Evolutionary conservation across 2,113 vertebrate species (phyloP), one percentile per base, ranked within the genome.

Genomic region (Ammospiza caudacuta): DNA sequence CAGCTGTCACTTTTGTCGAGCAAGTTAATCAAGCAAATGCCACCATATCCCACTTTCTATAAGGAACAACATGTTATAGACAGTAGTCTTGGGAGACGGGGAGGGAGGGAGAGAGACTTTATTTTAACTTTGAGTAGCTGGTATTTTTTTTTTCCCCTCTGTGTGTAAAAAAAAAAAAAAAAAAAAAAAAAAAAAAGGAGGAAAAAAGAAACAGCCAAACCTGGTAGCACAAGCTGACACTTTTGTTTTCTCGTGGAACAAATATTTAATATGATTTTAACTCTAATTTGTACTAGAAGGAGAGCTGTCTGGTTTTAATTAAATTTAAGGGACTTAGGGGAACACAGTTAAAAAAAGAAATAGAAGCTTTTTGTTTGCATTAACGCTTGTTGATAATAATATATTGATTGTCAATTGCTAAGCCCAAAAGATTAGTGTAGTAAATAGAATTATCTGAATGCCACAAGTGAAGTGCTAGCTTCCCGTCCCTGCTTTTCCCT

Each of bases 11-110:
- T 99, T 99, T 99, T 99, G 99, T 99, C 98, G 97, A 99, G 98
- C 99, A 99, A 99, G 99, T 99, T 99, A 99, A 99, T 99, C 99
- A 99, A 99, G 99, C 99, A 99, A 99, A 99, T 99, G 99, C 99
- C 99, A 99, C 98, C 99, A 98, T 99, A 99, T 98, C 98, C 98
- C 98, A 98, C 98, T 99, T 99, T 98, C 98, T 98, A 98, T 98
- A 98, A 98, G 98, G 98, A 97, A 98, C 98, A 98, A 98, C 98
- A 98, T 98, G 98, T 98, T 98, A 98, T 98, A 98, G 98, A 98
- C 98, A 98, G 97, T 97, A 98, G 97, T 98, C 98, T 98, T 98
- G 97, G 97, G 98, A 97, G 98, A 98, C 97, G 6, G 97, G 98
- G 98, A 98, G 97, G 97, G 98, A 98, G 95, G 96, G 96, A 96